Evolutionary conservation across 2,113 vertebrate species (phyloP), one percentile per base, ranked within the genome.

Genomic region (Stigmatopora nigra): DNA sequence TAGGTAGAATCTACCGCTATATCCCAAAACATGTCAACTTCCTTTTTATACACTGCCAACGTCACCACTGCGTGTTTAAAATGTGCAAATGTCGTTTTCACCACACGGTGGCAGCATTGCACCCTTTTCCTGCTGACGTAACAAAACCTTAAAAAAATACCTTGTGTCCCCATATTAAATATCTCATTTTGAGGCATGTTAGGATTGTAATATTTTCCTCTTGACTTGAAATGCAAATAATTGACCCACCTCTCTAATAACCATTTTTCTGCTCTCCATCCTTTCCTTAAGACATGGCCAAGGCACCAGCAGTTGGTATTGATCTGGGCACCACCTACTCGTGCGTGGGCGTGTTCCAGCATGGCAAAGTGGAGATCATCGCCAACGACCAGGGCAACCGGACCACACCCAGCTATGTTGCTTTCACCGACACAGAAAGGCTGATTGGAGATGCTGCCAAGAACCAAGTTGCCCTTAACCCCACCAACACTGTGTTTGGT

Each of bases 321-420:
- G 95, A 96, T 76, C 69, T 98, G 65, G 95, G 95, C 69, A 97
- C 95, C 77, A 98, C 95, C 78, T 97, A 97, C 52, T 98, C 95
- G 0, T 97, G 95, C 35, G 95, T 97, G 7, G 95, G 93, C 0
- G 95, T 96, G 0, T 98, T 98, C 83, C 94, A 97, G 17, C 94
- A 98, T 0, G 94, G 95, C 17, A 97, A 97, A 85, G 95, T 97
- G 68, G 95, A 98, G 53, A 98, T 98, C 72, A 96, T 97, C 67
- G 95, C 95, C 83, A 98, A 97, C 0, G 94, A 98, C 68, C 89
- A 91, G 72, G 89, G 89, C 31, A 90, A 90, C 83, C 78, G 89
- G 81, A 90, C 85, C 80, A 89, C 89, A 2, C 89, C 88, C 73
- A 91, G 89, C 61, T 91, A 90, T 22, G 89, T 90, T 5, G 88